These are phyloP conservation scores for Lanius collurio DNA, from an alignment of 2,113 vertebrate species.

Conservation along the genomic window DNA sequence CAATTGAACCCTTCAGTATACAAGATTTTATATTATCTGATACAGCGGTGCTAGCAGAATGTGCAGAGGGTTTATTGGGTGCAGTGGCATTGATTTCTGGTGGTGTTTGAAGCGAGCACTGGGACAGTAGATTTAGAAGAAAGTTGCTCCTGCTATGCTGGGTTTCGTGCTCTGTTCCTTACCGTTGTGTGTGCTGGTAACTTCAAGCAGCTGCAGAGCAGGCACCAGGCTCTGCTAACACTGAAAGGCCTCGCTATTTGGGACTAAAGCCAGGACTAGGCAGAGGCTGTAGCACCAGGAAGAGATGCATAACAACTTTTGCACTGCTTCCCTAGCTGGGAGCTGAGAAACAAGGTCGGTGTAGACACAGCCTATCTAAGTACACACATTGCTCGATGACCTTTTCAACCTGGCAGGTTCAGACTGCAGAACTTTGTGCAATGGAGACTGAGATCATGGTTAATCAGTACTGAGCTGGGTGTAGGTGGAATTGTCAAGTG, in stretches of 20 bases:
- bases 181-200: not conserved
- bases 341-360: not conserved
- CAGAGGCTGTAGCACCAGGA: rapidly evolving
- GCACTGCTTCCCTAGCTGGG: not conserved
- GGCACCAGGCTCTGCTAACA: not conserved
- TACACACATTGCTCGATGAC: not conserved
- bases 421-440: not conserved
- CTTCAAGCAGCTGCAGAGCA: not conserved
- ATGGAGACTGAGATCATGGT: not conserved
- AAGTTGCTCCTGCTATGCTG: not conserved
- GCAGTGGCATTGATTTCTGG: not conserved
- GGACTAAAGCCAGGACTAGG: not conserved
- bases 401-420: conserved; percentile 7
- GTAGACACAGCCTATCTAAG: not conserved
- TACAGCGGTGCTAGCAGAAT: not conserved
- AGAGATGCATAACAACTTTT: not conserved
- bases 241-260: not conserved
- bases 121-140: not conserved
- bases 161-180: not conserved
- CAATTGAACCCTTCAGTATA: not conserved
- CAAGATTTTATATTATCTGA: not conserved
- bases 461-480: not conserved
- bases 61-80: not conserved
- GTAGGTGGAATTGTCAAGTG: not conserved
- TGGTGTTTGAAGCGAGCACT: not conserved